phyloP scores from a whole-genome alignment of 2,888 invertebrate species.

The Xylocampa areola region DNA sequence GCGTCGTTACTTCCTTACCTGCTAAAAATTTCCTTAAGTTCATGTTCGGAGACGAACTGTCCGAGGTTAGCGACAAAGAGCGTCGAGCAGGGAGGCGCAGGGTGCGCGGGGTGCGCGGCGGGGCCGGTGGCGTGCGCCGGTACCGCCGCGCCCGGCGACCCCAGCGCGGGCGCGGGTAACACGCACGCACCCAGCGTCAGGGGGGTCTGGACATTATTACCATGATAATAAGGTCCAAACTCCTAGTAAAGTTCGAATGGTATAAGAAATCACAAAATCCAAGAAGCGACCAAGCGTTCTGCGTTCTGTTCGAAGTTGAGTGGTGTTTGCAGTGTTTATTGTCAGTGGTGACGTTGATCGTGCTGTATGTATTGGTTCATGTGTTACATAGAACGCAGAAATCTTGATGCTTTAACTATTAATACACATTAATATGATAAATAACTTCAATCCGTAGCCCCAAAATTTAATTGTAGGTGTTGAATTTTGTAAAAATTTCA shows the following conservation, averaged over 20 bases:
- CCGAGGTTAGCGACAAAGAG: conserved; percentile 99
- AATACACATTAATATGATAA: conserved; percentile 1
- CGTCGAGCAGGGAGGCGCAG: conserved; percentile 98
- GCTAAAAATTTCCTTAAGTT: conserved; percentile 99
- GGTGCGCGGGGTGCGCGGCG: conserved; percentile 91
- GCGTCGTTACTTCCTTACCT: conserved; percentile 91
- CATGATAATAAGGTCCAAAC: conserved; percentile 58
- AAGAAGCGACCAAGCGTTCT: conserved; percentile 70
- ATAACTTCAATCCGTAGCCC: neutral
- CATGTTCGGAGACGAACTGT: conserved; percentile 99
- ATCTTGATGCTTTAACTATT: conserved; percentile 11
- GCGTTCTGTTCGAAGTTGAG: conserved; percentile 31
- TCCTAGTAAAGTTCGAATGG: conserved; percentile 49
- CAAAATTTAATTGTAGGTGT: neutral
- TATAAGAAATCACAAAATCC: conserved; percentile 37
- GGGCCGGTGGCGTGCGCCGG: conserved; percentile 89
- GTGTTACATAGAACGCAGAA: conserved; percentile 27
- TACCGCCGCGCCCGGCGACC: conserved; percentile 95
- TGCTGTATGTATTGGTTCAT: conserved; percentile 3
- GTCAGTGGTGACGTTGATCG: conserved; percentile 4
- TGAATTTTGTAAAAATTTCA: no score
- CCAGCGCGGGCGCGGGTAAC: conserved; percentile 97
- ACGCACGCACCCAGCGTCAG: conserved; percentile 93
- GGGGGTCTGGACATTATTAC: conserved; percentile 78
- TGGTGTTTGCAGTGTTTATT: neutral